A percentile compares a stretch with the other conserved stretches of the same genome.
Evolutionary conservation across 2,797 vertebrate genomes (phyloP).

Genomic region (Chiloscyllium punctatum): DNA sequence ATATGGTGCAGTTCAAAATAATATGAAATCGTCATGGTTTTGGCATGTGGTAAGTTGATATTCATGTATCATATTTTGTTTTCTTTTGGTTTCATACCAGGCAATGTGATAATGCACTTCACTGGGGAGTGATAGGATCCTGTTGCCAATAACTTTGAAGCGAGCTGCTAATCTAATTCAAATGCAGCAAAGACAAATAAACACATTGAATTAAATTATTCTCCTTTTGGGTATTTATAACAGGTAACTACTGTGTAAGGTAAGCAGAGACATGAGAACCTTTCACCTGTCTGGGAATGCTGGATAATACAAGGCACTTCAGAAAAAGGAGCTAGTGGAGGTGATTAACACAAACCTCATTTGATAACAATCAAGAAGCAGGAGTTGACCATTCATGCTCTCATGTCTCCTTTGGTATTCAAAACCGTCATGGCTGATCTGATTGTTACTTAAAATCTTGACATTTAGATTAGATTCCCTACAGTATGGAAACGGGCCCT

Average conservation of each 20-base stretch:
- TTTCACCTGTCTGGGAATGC: not conserved
- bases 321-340: not conserved
- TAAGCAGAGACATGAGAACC: not conserved
- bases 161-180: not conserved
- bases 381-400: too few relatives aligned
- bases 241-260: not conserved
- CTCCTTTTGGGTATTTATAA: not conserved
- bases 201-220: not conserved
- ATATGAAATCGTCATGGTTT: not conserved
- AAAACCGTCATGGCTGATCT: too few relatives aligned
- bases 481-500: too few relatives aligned
- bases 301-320: not conserved
- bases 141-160: not conserved
- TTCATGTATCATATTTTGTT: not conserved
- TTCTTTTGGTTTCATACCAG: not conserved
- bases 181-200: not conserved
- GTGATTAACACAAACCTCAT: not conserved
- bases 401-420: too few relatives aligned
- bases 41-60: constrained; percentile 5
- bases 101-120: not conserved
- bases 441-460: too few relatives aligned
- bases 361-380: not conserved
- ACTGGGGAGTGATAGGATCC: not conserved
- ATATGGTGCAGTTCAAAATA: not conserved
- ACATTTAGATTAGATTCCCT: too few relatives aligned